A percentile compares a stretch with the other conserved stretches of the same genome.
These are phyloP conservation scores for Bufo bufo DNA, from an alignment of 2,113 vertebrate genomes.

Conservation along the genomic window DNA sequence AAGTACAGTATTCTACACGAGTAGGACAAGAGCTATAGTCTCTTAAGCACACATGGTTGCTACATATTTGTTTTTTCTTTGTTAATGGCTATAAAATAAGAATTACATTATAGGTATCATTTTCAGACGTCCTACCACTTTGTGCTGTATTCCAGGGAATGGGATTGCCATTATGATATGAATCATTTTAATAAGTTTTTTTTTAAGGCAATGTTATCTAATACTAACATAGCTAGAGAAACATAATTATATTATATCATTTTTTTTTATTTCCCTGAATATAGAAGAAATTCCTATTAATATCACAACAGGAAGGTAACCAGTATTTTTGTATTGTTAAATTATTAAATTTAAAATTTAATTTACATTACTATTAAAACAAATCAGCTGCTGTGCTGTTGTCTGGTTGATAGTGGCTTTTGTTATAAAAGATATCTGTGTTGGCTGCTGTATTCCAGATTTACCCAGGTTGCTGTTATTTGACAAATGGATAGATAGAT, in stretches of 20 bases:
- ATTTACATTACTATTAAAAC: slow-evolving; percentile 8
- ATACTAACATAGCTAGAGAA: slow-evolving; percentile 13
- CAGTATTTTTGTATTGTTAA: slow-evolving; percentile 6
- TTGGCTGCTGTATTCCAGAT: background rate
- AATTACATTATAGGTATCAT: background rate
- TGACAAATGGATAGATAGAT: too few relatives aligned
- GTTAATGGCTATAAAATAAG: slow-evolving; percentile 2
- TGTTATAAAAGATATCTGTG: background rate
- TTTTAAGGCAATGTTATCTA: slow-evolving; percentile 23
- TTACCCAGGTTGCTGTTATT: too few relatives aligned
- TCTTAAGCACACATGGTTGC: background rate
- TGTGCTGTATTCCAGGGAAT: background rate
- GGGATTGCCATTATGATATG: background rate
- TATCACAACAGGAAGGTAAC: slow-evolving; percentile 37
- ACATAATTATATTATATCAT: slow-evolving; percentile 33
- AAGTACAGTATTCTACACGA: background rate
- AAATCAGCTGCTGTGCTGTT: background rate
- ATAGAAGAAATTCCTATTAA: slow-evolving; percentile 44
- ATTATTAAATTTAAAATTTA: slow-evolving; percentile 40
- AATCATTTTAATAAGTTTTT: slow-evolving; percentile 36
- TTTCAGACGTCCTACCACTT: background rate
- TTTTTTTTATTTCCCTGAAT: slow-evolving; percentile 18
- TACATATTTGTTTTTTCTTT: background rate
- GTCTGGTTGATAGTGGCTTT: background rate
- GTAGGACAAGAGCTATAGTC: background rate